Base-by-base conservation (phyloP, 1,140 invertebrate species). In the Cydia pomonella region DNA sequence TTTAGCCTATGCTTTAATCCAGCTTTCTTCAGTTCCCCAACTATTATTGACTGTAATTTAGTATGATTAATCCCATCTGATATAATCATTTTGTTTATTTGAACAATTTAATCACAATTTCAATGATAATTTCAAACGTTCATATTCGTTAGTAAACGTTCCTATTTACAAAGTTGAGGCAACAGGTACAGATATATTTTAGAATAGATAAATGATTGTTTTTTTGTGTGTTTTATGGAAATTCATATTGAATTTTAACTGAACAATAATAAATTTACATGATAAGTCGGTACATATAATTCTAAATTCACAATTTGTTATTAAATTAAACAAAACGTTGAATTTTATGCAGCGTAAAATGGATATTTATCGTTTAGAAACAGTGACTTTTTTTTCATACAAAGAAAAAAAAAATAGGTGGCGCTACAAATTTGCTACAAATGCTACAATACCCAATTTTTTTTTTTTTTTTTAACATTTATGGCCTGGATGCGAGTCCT, bases 1-100 rank as follows among this genome's bases (percentile, higher is more conserved):
- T 95, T 95, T 50, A 94, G 87, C 73, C 95, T 93, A 86, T 94
- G 95, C 85, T 96, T 96, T 81, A 96, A 93, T 33, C 95, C 95
- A 4, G 94, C 93, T 79, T 91, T 93, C 77, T 94, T 94, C 72
- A 96, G 89, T 90, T 95, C 94, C 74, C 92, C 91, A 18, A 94
- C 87, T 47, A 95, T 93, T 76, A 94, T 93, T 73, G 94, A 93
- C 81, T 94, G 93, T 64, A 95, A 93, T 90, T 95, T 95, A 75
- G 95, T 94, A 79, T 95, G 95, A 82, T 95, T 94, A 72, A 94
- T 86, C 75, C 95, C 93, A 89, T 95, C 95, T 83, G 94, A 95
- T 86, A 95, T 94, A 83, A 95, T 93, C 95, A 96, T 96, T 87
- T 93, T 94, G 74, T 74, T 80, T 80, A 78, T 82, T 80, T 82